phyloP scores from a whole-genome alignment of 2,113 vertebrate species.

The Agapornis roseicollis region DNA sequence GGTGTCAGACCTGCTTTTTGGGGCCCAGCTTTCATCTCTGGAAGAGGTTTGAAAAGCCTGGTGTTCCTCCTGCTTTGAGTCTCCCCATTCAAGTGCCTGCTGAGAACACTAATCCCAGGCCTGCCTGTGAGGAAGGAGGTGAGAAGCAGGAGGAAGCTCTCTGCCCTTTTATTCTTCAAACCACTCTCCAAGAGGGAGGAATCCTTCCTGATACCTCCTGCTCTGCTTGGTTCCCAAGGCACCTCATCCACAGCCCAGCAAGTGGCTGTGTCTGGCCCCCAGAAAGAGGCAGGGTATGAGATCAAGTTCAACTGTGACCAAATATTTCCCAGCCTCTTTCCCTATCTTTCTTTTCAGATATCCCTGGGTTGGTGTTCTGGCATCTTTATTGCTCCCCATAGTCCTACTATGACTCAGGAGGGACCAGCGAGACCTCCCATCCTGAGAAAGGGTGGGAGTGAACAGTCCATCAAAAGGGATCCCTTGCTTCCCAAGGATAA shows the following conservation, averaged over 20 bases:
- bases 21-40: background rate
- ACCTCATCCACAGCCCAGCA: background rate
- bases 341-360: background rate
- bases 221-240: background rate
- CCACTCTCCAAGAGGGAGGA: background rate
- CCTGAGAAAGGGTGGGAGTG: background rate
- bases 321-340: background rate
- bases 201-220: background rate
- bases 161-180: background rate
- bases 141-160: background rate
- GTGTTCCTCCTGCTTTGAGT: background rate
- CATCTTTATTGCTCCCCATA: background rate
- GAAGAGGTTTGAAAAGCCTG: background rate
- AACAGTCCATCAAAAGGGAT: background rate
- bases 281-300: background rate
- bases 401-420: background rate
- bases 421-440: background rate
- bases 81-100: background rate
- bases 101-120: background rate
- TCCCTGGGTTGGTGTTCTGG: background rate
- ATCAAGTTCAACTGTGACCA: background rate
- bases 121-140: background rate
- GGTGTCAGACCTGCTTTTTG: background rate
- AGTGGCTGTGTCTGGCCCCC: background rate
- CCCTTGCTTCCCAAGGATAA: constrained; percentile 10